Conservation (phyloP, 2,113 vertebrate species). For the Misgurnus mizolepis region DNA sequence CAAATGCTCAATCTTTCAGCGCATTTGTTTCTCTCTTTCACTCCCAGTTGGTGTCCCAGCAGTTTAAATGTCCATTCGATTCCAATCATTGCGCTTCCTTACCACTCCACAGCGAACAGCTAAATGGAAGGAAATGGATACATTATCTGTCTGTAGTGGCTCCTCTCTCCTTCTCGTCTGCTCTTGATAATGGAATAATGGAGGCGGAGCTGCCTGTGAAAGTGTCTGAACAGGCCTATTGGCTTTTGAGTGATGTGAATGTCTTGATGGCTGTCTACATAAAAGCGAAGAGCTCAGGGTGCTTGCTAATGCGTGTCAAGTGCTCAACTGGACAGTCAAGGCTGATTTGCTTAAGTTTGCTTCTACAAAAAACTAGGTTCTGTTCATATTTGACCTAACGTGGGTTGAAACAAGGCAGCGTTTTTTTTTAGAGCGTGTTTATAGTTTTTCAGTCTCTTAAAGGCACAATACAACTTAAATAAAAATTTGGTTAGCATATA, state of each 20-base stretch:
- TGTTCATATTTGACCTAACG: too few relatives aligned
- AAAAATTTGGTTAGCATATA: background rate
- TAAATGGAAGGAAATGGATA: slow-evolving; percentile 78
- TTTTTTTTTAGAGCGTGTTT: too few relatives aligned
- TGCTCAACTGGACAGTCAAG: background rate
- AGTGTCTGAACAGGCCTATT: slow-evolving; percentile 36
- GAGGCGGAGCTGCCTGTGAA: slow-evolving; percentile 64
- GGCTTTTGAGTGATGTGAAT: slow-evolving; percentile 29
- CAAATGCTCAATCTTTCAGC: slow-evolving; percentile 50
- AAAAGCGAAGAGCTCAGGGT: slow-evolving; percentile 4
- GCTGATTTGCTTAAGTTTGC: background rate
- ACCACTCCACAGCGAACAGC: slow-evolving; percentile 60
- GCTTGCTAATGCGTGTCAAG: background rate
- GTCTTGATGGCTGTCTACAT: slow-evolving; percentile 30
- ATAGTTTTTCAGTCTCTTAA: background rate
- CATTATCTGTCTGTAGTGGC: slow-evolving; percentile 74
- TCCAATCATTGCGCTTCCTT: slow-evolving; percentile 75
- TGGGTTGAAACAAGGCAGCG: too few relatives aligned
- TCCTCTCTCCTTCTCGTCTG: slow-evolving; percentile 61
- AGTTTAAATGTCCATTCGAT: slow-evolving; percentile 80
- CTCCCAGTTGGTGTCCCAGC: slow-evolving; percentile 60
- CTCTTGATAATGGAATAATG: slow-evolving; percentile 75
- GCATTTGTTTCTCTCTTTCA: background rate
- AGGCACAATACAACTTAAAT: background rate
- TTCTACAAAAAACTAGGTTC: background rate